phyloP scores from a whole-genome alignment of 2,888 invertebrate genomes.

The Antheraea assamensis region DNA sequence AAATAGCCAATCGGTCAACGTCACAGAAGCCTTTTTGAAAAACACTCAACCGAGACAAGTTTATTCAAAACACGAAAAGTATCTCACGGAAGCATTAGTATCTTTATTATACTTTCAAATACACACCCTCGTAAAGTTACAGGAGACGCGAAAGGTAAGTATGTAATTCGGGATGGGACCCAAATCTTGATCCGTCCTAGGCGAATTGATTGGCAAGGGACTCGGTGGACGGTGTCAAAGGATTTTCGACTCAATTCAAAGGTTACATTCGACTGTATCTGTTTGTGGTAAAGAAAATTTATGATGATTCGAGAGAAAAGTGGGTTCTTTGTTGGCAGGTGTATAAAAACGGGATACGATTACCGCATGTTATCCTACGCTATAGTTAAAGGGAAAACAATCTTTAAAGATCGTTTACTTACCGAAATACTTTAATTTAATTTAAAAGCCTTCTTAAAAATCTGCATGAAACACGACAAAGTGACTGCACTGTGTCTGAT shows the following conservation, averaged over 20 bases:
- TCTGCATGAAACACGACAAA: no score
- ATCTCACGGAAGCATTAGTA: constrained; percentile 18
- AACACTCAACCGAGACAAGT: constrained; percentile 12
- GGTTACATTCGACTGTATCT: constrained; percentile 19
- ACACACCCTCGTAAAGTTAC: constrained; percentile 33
- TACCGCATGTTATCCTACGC: neutral
- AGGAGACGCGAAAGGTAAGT: constrained; percentile 40
- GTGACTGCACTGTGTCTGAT: no score
- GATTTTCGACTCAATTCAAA: constrained; percentile 19
- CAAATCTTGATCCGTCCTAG: constrained; percentile 38
- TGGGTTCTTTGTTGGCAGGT: constrained; percentile 39
- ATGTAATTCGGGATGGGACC: constrained; percentile 43
- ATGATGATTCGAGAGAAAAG: constrained; percentile 22
- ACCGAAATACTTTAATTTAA: neutral
- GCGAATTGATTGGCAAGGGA: constrained; percentile 31
- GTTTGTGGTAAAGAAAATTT: constrained; percentile 24
- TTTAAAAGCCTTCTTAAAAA: neutral
- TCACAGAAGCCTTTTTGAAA: neutral
- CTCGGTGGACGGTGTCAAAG: constrained; percentile 29
- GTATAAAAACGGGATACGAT: constrained; percentile 34
- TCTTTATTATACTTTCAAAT: constrained; percentile 28
- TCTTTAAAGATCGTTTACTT: neutral
- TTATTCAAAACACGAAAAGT: constrained; percentile 18
- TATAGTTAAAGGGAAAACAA: neutral
- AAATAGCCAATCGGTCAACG: neutral